Percentiles rank a stretch among this genome's conserved stretches.
These are phyloP conservation scores for Parapristionchus giblindavisi DNA, from an alignment of 2,888 invertebrate genomes.

Conservation along the genomic window DNA sequence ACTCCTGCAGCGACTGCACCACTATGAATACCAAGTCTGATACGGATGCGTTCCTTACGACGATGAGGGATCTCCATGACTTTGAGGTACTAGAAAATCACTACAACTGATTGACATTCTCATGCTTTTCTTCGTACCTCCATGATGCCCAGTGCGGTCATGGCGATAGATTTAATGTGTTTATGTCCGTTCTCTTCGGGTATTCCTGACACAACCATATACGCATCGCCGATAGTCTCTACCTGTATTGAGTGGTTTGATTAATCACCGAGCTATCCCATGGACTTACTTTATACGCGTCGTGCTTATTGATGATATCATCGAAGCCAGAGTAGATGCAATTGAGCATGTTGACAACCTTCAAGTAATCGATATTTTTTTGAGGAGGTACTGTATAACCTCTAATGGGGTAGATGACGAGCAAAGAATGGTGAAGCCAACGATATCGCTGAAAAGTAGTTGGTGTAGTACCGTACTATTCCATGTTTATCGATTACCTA, in stretches of 20 bases:
- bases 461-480: not conserved
- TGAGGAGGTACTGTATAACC: slow-evolving; percentile 40
- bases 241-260: slow-evolving; percentile 44
- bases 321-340: slow-evolving; percentile 67
- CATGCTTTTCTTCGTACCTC: slow-evolving; percentile 40
- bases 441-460: slow-evolving; percentile 36
- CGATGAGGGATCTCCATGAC: slow-evolving; percentile 37
- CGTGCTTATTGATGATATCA: slow-evolving; percentile 59
- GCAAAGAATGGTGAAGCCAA: slow-evolving; percentile 66
- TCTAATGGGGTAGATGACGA: slow-evolving; percentile 64
- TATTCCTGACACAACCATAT: slow-evolving; percentile 67
- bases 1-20: slow-evolving; percentile 67
- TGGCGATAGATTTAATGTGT: slow-evolving; percentile 61
- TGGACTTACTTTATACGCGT: slow-evolving; percentile 53
- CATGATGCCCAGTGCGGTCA: slow-evolving; percentile 62
- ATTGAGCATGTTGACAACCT: slow-evolving; percentile 66
- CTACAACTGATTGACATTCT: not conserved
- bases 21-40: slow-evolving; percentile 65
- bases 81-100: slow-evolving; percentile 34
- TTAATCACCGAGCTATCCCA: not conserved
- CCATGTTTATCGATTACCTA: slow-evolving; percentile 43
- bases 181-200: slow-evolving; percentile 66
- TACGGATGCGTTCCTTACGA: slow-evolving; percentile 51
- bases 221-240: slow-evolving; percentile 67
- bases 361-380: not conserved